Evolutionary conservation across 2,888 invertebrate genomes (phyloP), one percentile per base, ranked within the genome.

Genomic region (Epirrhoe alternata): DNA sequence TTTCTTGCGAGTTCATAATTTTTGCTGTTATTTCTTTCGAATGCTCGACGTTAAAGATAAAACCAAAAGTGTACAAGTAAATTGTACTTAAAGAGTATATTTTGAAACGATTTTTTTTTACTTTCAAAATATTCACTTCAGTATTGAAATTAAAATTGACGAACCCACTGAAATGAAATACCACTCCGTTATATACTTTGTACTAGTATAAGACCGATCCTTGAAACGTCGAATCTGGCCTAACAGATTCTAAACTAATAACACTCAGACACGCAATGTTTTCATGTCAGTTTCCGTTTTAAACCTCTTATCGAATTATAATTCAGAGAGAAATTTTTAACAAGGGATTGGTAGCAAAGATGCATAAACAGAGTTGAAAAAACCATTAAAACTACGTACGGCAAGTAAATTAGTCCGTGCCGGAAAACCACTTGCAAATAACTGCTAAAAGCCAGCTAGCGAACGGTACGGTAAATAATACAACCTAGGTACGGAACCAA

Each of bases 211-310:
- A 45, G 33, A 14, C 49, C 49, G 64, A 52, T 45, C 63, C 63
- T 67, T 63, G 67, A 68, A 60, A 64, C 50, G 33, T 56, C 52
- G 16, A 63, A 56, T 52, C 30, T 6, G 67, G 7, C 45, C 24
- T 14, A 58, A 61, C 30, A 24, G 42, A 54, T 53, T 61, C 57
- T 24, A 53, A 66, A 63, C 63, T 67, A 67, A 60, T 60, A 63
- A 61, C 42, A 60, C 57, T 53, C 49, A 14, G 57, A 53, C 68
- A 68, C 54, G 64, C 64, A 47, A 64, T 53, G 63, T 63, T 68
- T 61, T 61, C 63, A 64, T 14, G 42, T 57, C 16, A 53, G 53
- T 61, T 64, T 68, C 68, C 64, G 64, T 50, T 64, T 45, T 3
- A 61, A 50, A 17, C 54, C 31, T 42, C 38, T 12, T 12, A 42